Evolutionary conservation across 23 tunicate genomes (phyloP).

Genomic region (Trididemnum nubilum): DNA sequence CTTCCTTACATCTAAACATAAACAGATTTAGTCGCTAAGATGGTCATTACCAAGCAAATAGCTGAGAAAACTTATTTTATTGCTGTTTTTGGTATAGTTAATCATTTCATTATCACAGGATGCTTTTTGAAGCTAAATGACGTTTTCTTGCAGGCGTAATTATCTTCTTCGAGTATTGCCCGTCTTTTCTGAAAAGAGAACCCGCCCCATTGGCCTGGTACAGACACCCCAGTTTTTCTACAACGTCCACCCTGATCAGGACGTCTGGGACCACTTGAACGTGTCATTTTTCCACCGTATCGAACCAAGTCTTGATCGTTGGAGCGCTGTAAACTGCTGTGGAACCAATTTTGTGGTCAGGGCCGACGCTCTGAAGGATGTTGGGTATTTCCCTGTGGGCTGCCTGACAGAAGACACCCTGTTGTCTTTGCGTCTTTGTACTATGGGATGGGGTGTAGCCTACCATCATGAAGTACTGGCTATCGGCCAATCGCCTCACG

Average conservation of each 20-base stretch:
- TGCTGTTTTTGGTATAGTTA: too few relatives aligned
- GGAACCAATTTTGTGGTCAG: constrained; percentile 95
- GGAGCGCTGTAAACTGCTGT: constrained; percentile 99
- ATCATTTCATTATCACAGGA: too few relatives aligned
- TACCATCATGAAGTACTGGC: constrained; percentile 98
- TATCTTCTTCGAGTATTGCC: constrained; percentile 91
- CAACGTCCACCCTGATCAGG: constrained; percentile 97
- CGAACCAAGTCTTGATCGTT: constrained; percentile 91
- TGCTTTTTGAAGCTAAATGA: too few relatives aligned
- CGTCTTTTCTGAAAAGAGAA: constrained; percentile 91
- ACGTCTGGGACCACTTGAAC: constrained; percentile 98
- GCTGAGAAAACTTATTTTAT: too few relatives aligned
- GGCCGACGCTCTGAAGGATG: constrained; percentile 96
- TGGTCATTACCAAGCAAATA: too few relatives aligned
- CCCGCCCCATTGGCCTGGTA: constrained; percentile 89
- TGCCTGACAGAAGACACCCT: constrained; percentile 96
- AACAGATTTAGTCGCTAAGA: too few relatives aligned
- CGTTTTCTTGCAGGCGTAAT: constrained; percentile 72
- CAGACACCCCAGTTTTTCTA: constrained; percentile 99
- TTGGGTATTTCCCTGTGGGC: constrained; percentile 98
- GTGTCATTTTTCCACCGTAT: constrained; percentile 98
- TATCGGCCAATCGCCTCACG: constrained; percentile 98
- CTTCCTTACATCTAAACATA: too few relatives aligned
- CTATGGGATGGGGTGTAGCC: constrained; percentile 99
- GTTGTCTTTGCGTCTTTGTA: constrained; percentile 85